phyloP scores from a whole-genome alignment of 2,888 invertebrate genomes.

The Drosophila tanythrix region DNA sequence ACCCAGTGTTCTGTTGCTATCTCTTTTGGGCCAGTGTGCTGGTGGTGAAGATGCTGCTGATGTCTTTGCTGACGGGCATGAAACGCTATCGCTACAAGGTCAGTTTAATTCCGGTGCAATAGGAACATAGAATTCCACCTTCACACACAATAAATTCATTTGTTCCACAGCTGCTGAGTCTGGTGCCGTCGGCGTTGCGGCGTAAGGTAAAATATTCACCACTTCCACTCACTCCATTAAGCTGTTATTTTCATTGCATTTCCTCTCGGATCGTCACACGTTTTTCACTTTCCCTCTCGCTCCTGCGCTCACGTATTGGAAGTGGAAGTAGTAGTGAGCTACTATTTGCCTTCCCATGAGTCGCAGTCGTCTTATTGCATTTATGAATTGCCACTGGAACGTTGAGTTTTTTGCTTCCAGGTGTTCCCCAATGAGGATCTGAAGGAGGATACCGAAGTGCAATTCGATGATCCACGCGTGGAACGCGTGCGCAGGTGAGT shows the following conservation, averaged over 20 bases:
- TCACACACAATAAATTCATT: conserved; percentile 2
- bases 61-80: conserved; percentile 84
- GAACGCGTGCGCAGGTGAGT: conserved; percentile 85
- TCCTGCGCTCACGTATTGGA: conserved; percentile 7
- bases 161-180: conserved; percentile 69
- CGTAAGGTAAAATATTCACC: conserved; percentile 66
- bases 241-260: neutral
- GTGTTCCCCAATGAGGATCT: conserved; percentile 86
- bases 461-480: conserved; percentile 85
- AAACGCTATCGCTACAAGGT: conserved; percentile 85
- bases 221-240: conserved; percentile 2
- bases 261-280: neutral
- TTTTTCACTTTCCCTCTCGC: conserved; percentile 7
- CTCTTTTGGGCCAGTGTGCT: conserved; percentile 84
- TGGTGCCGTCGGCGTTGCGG: conserved; percentile 65
- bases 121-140: neutral
- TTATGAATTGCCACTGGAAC: neutral
- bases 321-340: conserved; percentile 9
- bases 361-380: conserved; percentile 10
- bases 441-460: conserved; percentile 79
- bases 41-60: conserved; percentile 84
- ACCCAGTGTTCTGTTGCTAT: conserved; percentile 84
- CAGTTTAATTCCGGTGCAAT: conserved; percentile 22
- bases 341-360: neutral
- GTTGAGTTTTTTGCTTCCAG: conserved; percentile 80